Percentiles rank a stretch among this genome's conserved stretches.
Evolutionary conservation across 2,888 invertebrate species (phyloP).

Genomic region (Slavum lentiscoides): DNA sequence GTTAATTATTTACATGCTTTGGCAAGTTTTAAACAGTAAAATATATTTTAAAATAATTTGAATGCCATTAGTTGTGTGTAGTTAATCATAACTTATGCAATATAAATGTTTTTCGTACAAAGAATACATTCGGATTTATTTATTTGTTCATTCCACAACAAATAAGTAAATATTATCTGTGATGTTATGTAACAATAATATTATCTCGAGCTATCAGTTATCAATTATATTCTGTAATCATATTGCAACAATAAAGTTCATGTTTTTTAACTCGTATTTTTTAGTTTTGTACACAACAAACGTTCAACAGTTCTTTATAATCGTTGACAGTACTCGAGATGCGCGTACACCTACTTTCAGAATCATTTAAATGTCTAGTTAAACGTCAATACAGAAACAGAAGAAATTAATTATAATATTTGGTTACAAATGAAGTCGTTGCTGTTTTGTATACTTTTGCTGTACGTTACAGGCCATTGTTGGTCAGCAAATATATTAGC

Average conservation of each 20-base stretch:
- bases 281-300: background rate
- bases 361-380: background rate
- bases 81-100: too few species aligned
- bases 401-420: background rate
- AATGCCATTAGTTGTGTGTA: too few species aligned
- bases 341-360: too few species aligned
- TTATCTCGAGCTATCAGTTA: background rate
- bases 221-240: background rate
- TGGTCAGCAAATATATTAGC: conserved; percentile 35
- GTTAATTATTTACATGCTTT: too few species aligned
- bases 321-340: background rate
- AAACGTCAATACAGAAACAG: background rate
- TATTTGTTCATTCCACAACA: background rate
- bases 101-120: background rate
- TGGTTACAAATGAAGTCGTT: conserved; percentile 15
- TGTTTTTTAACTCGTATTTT: background rate
- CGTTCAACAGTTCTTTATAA: background rate
- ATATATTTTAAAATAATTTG: too few species aligned
- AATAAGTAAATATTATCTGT: background rate
- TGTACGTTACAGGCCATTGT: background rate
- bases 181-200: background rate
- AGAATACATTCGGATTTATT: too few species aligned
- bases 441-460: background rate
- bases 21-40: too few species aligned
- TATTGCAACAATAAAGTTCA: too few species aligned